Evolutionary conservation across 2,113 vertebrate species (phyloP).

Genomic region (Ahaetulla prasina): DNA sequence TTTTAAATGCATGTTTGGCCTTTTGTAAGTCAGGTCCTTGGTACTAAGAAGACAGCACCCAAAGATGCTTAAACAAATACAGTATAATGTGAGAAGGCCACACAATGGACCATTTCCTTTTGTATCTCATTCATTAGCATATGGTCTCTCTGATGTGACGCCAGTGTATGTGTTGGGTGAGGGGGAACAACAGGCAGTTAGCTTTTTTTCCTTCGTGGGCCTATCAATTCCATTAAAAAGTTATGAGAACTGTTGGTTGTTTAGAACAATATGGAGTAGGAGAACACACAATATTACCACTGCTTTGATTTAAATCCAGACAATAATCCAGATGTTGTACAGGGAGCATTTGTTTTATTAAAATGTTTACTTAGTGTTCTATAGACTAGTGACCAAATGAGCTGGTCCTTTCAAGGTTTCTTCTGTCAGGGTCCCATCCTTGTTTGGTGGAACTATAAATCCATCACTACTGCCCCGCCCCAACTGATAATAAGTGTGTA

Average conservation of each 20-base stretch:
- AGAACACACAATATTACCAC: constrained; percentile 83
- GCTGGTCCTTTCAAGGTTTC: constrained; percentile 81
- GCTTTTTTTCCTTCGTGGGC: constrained; percentile 62
- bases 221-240: constrained; percentile 76
- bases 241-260: constrained; percentile 63
- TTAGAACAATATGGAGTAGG: constrained; percentile 69
- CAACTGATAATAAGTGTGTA: constrained; percentile 95
- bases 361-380: constrained; percentile 69
- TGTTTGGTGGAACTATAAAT: constrained; percentile 89
- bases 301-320: constrained; percentile 76
- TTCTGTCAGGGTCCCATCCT: constrained; percentile 82
- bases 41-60: constrained; percentile 69
- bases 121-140: constrained; percentile 75
- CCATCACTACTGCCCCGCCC: constrained; percentile 96
- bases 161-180: neutral
- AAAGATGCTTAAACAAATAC: constrained; percentile 72
- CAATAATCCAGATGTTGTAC: constrained; percentile 59
- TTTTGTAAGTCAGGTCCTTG: constrained; percentile 72
- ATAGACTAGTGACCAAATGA: constrained; percentile 98
- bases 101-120: constrained; percentile 67
- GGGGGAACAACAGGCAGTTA: constrained; percentile 56
- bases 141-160: constrained; percentile 67
- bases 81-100: constrained; percentile 75
- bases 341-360: constrained; percentile 44
- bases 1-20: constrained; percentile 64